Base-by-base conservation (phyloP, 2,113 vertebrate species). In the Percopsis transmontana region DNA sequence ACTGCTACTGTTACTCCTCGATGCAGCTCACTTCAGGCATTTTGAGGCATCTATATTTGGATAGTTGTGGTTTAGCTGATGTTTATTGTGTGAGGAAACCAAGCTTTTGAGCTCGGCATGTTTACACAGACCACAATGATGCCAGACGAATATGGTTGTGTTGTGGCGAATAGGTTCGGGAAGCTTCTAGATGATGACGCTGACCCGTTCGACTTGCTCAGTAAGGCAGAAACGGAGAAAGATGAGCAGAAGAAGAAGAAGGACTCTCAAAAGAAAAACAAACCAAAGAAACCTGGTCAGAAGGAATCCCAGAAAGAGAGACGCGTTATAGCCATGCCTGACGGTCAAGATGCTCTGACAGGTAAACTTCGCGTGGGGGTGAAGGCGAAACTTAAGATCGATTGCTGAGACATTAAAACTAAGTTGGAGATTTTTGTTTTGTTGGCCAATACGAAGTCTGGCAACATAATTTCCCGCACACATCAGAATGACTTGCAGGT, bases 171-270 rank as follows among this genome's bases (percentile, higher is more conserved):
- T 87, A 92, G 96, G 80, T 98, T 96, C 86, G 91, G 88, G 60
- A 86, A 93, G 57, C 95, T 98, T 24, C 89, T 94, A 74, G 96
- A 96, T 68, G 93, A 96, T 54, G 94, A 95, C 3, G 92, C 92
- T 0, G 95, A 97, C 80, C 96, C 96, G 19, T 94, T 96, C 66
- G 96, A 98, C 77, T 33, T 93, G 58, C 87, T 98, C 16, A 88
- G 76, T 20, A 83, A 92, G 71, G 92, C 88, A 16, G 91, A 79
- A 24, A 40, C 13, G 2, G 83, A 85, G 52, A 88, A 87, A 50
- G 82, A 86, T 47, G 82, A 74, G 20, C 79, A 74, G 56, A 88
- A 83, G 51, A 92, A 85, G 73, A 91, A 93, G 82, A 86, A 93
- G 58, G 89, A 91, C 0, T 85, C 89, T 19, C 77, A 83, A 19